These are phyloP conservation scores for Mesocentrotus franciscanus DNA, from an alignment of 53 echinoderm and acorn worm genomes.

Conservation along the genomic window DNA sequence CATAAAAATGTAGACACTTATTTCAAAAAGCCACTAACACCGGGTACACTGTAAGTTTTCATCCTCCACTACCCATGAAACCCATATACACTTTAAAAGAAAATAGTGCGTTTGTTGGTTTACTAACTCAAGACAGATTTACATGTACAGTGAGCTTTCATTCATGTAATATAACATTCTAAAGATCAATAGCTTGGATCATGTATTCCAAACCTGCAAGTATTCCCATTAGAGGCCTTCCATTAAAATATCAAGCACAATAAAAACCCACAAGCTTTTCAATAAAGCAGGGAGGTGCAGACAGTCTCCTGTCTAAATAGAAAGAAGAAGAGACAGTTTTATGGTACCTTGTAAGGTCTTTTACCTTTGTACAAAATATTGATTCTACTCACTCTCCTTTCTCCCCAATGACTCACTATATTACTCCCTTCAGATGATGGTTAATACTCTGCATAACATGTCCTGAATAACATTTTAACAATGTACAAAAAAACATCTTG, in stretches of 20 bases:
- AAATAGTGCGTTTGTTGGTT: no score
- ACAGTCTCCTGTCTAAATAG: not conserved
- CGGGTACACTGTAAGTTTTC: no score
- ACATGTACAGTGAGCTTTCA: not conserved
- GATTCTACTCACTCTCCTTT: not conserved
- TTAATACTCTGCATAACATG: not conserved
- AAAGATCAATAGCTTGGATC: not conserved
- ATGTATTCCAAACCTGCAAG: not conserved
- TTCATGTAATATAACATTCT: not conserved
- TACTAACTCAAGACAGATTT: no score
- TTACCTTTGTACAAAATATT: not conserved
- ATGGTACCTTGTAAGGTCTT: conserved; percentile 5
- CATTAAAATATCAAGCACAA: conserved; percentile 18
- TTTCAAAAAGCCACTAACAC: no score
- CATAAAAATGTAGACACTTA: no score
- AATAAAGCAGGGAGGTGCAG: not conserved
- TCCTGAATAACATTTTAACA: no score
- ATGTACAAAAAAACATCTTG: no score
- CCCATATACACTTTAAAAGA: no score
- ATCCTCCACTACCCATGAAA: no score
- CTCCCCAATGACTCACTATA: not conserved
- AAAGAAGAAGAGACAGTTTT: not conserved
- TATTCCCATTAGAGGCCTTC: not conserved
- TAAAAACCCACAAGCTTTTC: not conserved
- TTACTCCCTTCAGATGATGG: not conserved